Percentiles rank a stretch among this genome's conserved stretches.
Evolutionary conservation across 2,797 vertebrate genomes (phyloP).

Genomic region (Anniella stebbinsi): DNA sequence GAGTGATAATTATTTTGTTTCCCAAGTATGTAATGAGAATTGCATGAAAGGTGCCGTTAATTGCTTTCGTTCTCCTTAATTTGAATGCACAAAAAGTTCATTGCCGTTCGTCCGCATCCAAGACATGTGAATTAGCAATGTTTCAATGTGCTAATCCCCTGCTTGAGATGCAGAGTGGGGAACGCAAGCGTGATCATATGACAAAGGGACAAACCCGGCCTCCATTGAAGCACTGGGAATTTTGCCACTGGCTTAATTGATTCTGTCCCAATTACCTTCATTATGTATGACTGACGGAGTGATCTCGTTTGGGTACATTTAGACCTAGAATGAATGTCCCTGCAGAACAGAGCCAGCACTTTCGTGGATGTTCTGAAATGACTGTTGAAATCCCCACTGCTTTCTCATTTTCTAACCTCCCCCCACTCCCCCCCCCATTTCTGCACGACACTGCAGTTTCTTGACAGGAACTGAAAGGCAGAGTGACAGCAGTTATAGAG

Average conservation of each 20-base stretch:
- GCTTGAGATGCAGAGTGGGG: constrained; percentile 62
- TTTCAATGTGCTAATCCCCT: constrained; percentile 73
- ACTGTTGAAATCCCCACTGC: constrained; percentile 12
- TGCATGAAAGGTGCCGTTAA: constrained; percentile 52
- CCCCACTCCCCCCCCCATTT: not conserved
- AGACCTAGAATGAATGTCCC: constrained; percentile 6
- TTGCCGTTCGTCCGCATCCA: constrained; percentile 54
- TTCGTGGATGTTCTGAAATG: constrained; percentile 44
- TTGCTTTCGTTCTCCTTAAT: constrained; percentile 63
- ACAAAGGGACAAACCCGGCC: constrained; percentile 54
- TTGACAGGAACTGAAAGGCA: not conserved
- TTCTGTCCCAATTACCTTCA: constrained; percentile 38
- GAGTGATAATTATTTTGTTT: not conserved
- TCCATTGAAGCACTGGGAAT: constrained; percentile 15
- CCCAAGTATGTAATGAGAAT: constrained; percentile 60
- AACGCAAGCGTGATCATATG: constrained; percentile 60
- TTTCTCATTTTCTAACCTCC: not conserved
- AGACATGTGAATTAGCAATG: constrained; percentile 70
- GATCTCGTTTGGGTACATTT: constrained; percentile 33
- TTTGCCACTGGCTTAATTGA: constrained; percentile 46
- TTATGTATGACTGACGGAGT: constrained; percentile 14
- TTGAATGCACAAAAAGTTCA: constrained; percentile 56
- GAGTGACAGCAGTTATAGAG: constrained; percentile 13
- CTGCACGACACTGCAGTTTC: not conserved
- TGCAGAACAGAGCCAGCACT: constrained; percentile 42